phyloP scores from a whole-genome alignment of 1,140 invertebrate species.

The Whitmania pigra region DNA sequence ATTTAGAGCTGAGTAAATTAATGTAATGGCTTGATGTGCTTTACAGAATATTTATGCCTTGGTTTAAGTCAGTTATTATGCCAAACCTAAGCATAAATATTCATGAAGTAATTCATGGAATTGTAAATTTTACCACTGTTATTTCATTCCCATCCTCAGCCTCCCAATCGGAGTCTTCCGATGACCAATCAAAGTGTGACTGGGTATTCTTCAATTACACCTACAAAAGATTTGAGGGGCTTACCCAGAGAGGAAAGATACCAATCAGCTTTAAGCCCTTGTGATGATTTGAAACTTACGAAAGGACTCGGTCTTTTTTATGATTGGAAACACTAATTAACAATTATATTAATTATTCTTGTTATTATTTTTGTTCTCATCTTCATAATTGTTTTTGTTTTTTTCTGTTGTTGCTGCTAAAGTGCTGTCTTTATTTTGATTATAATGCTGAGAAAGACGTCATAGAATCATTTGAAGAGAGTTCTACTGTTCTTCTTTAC shows the following conservation, averaged over 20 bases:
- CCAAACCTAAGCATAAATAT: neutral
- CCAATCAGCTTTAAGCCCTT: neutral
- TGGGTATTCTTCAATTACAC: constrained; percentile 99
- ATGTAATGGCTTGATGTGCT: neutral
- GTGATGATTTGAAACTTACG: neutral
- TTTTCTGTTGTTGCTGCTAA: no score
- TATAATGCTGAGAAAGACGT: no score
- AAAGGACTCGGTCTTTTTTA: no score
- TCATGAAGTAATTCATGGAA: neutral
- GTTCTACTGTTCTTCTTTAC: no score
- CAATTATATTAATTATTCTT: no score
- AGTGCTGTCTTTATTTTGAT: no score
- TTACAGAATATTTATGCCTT: neutral
- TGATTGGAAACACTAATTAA: no score
- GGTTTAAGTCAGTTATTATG: neutral
- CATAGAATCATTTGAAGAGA: no score
- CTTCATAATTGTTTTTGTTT: no score
- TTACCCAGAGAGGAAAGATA: constrained; percentile 50
- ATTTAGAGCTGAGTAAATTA: neutral
- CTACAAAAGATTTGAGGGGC: constrained; percentile 93
- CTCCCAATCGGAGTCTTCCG: neutral
- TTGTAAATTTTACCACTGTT: neutral
- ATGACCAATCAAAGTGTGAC: constrained; percentile 46
- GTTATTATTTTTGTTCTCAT: no score
- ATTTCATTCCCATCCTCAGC: neutral